A percentile compares a stretch with the other conserved stretches of the same genome.
Evolutionary conservation across 2,888 invertebrate genomes (phyloP).

Genomic region (Diarsia mendica): DNA sequence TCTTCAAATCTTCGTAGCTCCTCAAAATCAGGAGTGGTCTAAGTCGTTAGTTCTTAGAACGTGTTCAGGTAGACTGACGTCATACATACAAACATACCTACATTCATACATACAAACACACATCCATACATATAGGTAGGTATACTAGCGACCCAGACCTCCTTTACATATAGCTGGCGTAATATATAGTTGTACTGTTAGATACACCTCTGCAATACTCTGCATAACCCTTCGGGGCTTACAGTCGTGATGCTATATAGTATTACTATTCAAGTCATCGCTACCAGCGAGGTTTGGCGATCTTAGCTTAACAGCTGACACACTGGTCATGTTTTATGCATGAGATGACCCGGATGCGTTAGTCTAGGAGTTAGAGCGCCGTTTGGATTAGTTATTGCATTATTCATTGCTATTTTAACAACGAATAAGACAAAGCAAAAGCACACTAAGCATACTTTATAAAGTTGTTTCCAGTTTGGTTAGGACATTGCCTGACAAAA

Average conservation of each 20-base stretch:
- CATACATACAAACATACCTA: constrained; percentile 33
- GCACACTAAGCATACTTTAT: too few relatives aligned
- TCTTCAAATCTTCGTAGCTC: constrained; percentile 16
- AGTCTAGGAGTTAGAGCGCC: constrained; percentile 28
- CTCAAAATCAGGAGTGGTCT: constrained; percentile 38
- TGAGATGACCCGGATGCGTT: constrained; percentile 61
- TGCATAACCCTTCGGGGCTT: background rate
- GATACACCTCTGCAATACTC: too few relatives aligned
- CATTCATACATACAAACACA: background rate
- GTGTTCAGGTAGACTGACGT: constrained; percentile 58
- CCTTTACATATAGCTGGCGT: too few relatives aligned
- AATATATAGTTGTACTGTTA: too few relatives aligned
- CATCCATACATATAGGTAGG: background rate
- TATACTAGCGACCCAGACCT: background rate
- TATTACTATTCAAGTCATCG: constrained; percentile 38
- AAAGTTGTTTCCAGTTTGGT: too few relatives aligned
- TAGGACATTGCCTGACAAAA: too few relatives aligned
- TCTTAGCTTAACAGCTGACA: constrained; percentile 55
- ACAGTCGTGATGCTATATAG: background rate
- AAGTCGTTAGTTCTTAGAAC: constrained; percentile 60
- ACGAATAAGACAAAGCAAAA: background rate
- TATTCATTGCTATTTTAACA: background rate
- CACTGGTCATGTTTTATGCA: constrained; percentile 62
- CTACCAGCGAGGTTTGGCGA: constrained; percentile 44
- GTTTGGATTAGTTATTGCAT: background rate